A percentile compares a stretch with the other conserved stretches of the same genome.
Conservation (phyloP, 2,113 vertebrate genomes). For the Macrotis lagotis region DNA sequence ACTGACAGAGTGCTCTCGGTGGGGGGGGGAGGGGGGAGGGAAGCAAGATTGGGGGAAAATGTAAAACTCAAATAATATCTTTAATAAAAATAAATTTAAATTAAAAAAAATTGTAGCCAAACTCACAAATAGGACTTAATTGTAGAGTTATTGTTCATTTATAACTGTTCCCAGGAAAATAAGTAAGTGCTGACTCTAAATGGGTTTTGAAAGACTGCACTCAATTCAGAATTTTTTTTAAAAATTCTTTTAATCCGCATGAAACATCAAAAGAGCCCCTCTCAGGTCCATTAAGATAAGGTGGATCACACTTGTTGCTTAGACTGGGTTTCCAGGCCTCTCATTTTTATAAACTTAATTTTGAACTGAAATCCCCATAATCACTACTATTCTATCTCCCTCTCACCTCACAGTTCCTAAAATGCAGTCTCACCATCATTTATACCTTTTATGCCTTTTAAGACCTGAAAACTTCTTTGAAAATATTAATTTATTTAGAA, state of each 20-base stretch:
- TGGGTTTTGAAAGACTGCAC: background rate
- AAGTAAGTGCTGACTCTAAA: background rate
- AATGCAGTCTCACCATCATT: background rate
- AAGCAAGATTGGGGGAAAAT: too few species aligned
- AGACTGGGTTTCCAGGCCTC: background rate
- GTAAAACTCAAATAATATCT: too few species aligned
- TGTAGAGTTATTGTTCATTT: background rate
- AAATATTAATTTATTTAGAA: background rate
- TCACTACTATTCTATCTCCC: background rate
- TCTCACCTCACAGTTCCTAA: slow-evolving; percentile 13
- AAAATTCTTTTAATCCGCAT: background rate
- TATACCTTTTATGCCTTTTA: slow-evolving; percentile 10
- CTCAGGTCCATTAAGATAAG: background rate
- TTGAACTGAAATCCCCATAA: background rate
- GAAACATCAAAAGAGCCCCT: background rate
- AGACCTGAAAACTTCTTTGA: background rate
- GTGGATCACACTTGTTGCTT: background rate
- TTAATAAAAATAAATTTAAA: too few species aligned
- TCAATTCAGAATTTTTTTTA: background rate
- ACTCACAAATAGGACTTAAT: background rate
- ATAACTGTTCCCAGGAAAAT: background rate
- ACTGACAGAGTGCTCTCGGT: too few species aligned
- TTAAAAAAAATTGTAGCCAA: background rate
- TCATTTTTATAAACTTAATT: background rate
- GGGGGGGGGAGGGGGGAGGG: too few species aligned